phyloP scores from a whole-genome alignment of 2,888 invertebrate genomes.

The Drosophila multiciliata region DNA sequence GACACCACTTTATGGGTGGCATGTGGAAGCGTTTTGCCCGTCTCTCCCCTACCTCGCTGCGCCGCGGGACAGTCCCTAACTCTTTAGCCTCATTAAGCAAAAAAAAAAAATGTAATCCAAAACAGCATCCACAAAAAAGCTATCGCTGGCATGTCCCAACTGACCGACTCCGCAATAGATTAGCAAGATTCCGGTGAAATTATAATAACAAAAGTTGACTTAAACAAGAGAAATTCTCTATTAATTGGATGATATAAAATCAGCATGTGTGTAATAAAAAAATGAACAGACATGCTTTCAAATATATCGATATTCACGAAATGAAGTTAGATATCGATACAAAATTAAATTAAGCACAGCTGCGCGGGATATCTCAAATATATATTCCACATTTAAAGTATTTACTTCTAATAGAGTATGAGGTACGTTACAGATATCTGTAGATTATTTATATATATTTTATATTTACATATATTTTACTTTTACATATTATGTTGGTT shows the following conservation, averaged over 20 bases:
- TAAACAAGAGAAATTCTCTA: not conserved
- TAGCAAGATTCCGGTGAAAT: constrained; percentile 2
- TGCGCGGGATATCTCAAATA: not conserved
- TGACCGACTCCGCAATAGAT: constrained; percentile 24
- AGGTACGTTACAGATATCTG: not conserved
- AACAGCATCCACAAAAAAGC: constrained; percentile 6
- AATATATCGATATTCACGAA: not conserved
- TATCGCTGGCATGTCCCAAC: constrained; percentile 20
- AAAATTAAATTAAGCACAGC: not conserved
- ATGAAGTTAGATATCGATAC: not conserved
- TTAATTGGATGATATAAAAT: not conserved
- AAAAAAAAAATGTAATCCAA: constrained; percentile 40
- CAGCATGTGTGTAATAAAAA: too few species aligned
- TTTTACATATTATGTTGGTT: too few species aligned
- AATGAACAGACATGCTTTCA: too few species aligned
- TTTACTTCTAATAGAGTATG: not conserved
- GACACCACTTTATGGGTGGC: constrained; percentile 70
- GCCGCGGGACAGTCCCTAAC: constrained; percentile 52
- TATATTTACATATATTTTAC: too few species aligned
- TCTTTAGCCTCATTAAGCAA: constrained; percentile 78
- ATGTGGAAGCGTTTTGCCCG: constrained; percentile 52
- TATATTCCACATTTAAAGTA: not conserved
- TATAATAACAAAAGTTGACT: not conserved
- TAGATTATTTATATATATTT: too few species aligned
- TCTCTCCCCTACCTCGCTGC: constrained; percentile 7